phyloP scores from a whole-genome alignment of 2,888 invertebrate genomes.

The Habrosyne pyritoides region DNA sequence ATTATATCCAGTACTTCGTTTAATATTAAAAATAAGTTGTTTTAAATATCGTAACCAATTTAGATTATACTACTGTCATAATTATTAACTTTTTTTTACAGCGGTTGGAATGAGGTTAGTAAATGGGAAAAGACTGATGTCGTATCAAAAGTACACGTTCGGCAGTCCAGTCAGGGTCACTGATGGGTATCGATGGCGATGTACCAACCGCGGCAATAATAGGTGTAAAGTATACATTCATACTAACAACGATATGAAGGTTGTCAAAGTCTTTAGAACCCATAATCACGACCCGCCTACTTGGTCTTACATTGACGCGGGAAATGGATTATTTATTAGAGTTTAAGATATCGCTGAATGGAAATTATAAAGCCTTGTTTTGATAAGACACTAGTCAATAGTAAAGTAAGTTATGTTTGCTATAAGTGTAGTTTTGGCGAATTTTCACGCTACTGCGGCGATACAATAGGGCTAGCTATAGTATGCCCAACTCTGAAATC shows the following conservation, averaged over 20 bases:
- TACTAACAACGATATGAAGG: not conserved
- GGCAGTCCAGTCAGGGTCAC: slow-evolving; percentile 13
- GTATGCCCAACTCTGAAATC: too few relatives aligned
- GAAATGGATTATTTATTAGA: not conserved
- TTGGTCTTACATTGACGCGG: not conserved
- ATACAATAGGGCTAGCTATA: too few relatives aligned
- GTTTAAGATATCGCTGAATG: not conserved
- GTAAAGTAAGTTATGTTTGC: not conserved
- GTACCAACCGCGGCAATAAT: slow-evolving; percentile 21
- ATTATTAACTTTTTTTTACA: not conserved
- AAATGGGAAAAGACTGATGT: slow-evolving; percentile 12
- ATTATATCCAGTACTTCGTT: too few relatives aligned
- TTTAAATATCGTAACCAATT: too few relatives aligned
- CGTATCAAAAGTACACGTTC: slow-evolving; percentile 31
- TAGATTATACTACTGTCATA: not conserved
- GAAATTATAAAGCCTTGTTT: too few relatives aligned
- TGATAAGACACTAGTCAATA: too few relatives aligned
- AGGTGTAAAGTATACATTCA: slow-evolving; percentile 17
- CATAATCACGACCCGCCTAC: not conserved
- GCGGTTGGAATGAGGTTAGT: not conserved
- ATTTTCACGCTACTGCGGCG: too few relatives aligned
- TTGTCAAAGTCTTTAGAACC: not conserved
- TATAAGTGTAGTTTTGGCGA: too few relatives aligned
- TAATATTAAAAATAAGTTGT: too few relatives aligned
- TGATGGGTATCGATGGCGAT: slow-evolving; percentile 21